A percentile compares a stretch with the other conserved stretches of the same genome.
Evolutionary conservation across 2,113 vertebrate species (phyloP).

Genomic region (Gopherus flavomarginatus): DNA sequence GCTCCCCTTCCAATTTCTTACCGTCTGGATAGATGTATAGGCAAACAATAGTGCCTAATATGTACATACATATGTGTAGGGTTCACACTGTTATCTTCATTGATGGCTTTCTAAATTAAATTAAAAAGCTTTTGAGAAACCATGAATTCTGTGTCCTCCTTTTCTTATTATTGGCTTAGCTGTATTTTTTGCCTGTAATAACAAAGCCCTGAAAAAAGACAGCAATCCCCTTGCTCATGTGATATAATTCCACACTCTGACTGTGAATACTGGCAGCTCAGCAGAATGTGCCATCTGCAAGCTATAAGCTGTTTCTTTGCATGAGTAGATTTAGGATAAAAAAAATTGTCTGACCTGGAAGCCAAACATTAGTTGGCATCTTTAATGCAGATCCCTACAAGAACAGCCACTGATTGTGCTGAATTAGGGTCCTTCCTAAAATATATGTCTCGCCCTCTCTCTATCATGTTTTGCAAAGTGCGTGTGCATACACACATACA

Average conservation of each 20-base stretch:
- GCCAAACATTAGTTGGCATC: conserved; percentile 67
- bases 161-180: conserved; percentile 40
- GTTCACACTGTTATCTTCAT: neutral
- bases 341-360: conserved; percentile 72
- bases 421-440: conserved; percentile 53
- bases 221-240: conserved; percentile 63
- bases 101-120: neutral
- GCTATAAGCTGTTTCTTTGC: conserved; percentile 74
- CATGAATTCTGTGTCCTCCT: neutral
- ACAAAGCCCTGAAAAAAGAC: conserved; percentile 67
- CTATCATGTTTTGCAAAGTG: conserved; percentile 5
- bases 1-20: neutral
- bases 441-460: neutral
- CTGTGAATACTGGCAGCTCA: conserved; percentile 75
- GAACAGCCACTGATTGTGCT: conserved; percentile 34
- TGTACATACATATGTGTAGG: neutral
- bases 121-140: neutral
- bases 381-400: conserved; percentile 61
- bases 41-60: neutral
- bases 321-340: conserved; percentile 73
- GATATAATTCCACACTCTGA: conserved; percentile 68
- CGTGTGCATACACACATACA: fast-evolving
- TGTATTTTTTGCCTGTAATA: conserved; percentile 49
- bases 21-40: neutral
- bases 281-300: conserved; percentile 78